Conservation (phyloP, 2,113 vertebrate species). For the Carassius gibelio region DNA sequence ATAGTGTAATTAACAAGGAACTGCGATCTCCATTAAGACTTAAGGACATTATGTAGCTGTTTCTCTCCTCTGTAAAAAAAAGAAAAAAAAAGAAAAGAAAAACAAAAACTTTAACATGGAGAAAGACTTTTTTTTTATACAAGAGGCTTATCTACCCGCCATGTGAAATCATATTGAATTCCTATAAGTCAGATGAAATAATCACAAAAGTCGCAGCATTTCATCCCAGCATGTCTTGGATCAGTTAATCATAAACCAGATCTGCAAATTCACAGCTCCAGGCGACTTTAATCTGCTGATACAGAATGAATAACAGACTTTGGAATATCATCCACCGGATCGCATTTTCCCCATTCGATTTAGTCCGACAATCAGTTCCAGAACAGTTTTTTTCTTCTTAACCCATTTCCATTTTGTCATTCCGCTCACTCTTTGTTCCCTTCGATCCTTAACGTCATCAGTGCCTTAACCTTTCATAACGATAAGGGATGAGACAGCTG, state of each 20-base stretch:
- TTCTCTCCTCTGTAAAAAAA: slow-evolving; percentile 15
- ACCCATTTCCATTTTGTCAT: slow-evolving; percentile 44
- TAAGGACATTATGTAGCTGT: neutral
- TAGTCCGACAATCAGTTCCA: slow-evolving; percentile 31
- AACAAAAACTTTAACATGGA: neutral
- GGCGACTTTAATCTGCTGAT: slow-evolving; percentile 35
- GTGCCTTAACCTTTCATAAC: slow-evolving; percentile 39
- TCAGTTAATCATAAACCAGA: slow-evolving; percentile 32
- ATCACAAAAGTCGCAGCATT: slow-evolving; percentile 39
- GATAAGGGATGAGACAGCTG: slow-evolving; percentile 41
- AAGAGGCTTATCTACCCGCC: neutral
- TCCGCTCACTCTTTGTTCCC: neutral
- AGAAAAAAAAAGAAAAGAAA: neutral
- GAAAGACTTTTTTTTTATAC: neutral
- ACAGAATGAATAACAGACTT: slow-evolving; percentile 47
- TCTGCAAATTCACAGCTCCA: slow-evolving; percentile 29
- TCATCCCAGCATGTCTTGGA: slow-evolving; percentile 27
- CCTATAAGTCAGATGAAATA: slow-evolving; percentile 11
- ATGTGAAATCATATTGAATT: neutral
- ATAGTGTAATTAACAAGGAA: slow-evolving; percentile 38
- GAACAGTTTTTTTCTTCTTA: slow-evolving; percentile 7
- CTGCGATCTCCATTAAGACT: slow-evolving; percentile 4
- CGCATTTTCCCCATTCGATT: slow-evolving; percentile 36
- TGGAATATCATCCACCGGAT: slow-evolving; percentile 30
- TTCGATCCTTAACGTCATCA: slow-evolving; percentile 38